phyloP scores from a whole-genome alignment of 1,140 invertebrate genomes.

The Cyrtorhinus lividipennis region DNA sequence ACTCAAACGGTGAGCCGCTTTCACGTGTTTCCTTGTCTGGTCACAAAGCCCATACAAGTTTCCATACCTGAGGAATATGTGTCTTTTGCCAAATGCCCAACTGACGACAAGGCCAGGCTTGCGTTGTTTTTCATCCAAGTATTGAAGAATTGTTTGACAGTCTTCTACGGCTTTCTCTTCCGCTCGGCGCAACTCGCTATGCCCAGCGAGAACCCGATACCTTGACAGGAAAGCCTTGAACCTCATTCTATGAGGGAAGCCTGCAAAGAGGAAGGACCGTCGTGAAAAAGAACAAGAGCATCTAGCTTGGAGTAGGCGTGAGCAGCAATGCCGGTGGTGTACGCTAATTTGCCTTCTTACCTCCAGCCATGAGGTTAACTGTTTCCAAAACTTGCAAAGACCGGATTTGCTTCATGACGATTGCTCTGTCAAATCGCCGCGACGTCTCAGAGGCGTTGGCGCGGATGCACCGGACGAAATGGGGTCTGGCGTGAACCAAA shows the following conservation, averaged over 20 bases:
- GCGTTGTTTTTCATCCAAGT: constrained; percentile 30
- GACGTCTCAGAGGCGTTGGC: constrained; percentile 65
- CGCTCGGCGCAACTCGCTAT: constrained; percentile 51
- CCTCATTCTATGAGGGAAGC: constrained; percentile 85
- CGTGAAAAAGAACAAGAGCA: too few species aligned
- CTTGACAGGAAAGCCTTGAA: constrained; percentile 85
- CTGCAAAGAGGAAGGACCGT: constrained; percentile 28
- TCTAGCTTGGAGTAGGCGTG: too few species aligned
- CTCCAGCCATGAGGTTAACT: constrained; percentile 83
- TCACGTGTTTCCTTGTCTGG: too few species aligned
- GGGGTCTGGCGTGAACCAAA: constrained; percentile 79
- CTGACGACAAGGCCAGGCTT: constrained; percentile 32
- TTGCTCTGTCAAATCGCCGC: constrained; percentile 60
- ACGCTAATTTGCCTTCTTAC: too few species aligned
- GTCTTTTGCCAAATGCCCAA: constrained; percentile 83
- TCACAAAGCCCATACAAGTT: too few species aligned
- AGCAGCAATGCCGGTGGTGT: too few species aligned
- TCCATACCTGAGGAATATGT: constrained; percentile 74
- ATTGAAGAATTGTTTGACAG: constrained; percentile 59
- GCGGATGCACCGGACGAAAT: constrained; percentile 83
- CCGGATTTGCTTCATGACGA: constrained; percentile 71
- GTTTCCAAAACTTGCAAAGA: constrained; percentile 88
- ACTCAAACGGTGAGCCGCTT: too few species aligned
- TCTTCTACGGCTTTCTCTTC: constrained; percentile 70
- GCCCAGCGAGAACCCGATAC: constrained; percentile 67